Evolutionary conservation across 2,113 vertebrate genomes (phyloP), one percentile per base, ranked within the genome.

Genomic region (human (Homo sapiens)): DNA sequence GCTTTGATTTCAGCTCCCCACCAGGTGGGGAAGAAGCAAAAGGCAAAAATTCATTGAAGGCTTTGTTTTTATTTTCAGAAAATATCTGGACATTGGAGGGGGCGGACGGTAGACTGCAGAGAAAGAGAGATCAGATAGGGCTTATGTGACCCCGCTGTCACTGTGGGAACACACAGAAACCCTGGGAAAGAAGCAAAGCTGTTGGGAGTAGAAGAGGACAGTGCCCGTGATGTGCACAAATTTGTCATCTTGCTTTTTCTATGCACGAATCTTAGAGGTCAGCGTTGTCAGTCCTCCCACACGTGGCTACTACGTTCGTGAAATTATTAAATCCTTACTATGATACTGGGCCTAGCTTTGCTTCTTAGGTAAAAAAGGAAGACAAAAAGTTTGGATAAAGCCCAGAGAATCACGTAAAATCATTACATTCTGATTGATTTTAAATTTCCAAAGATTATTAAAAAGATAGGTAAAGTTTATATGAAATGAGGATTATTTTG

Each of bases 1-100:
- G 40, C 92, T 97, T 93, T 89, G 93, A 93, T 93, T 92, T 84
- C 55, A n/a, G 68, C 79, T 76, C 84, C 79, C 76, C 35, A 64
- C 83, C 87, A 96, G 92, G 95, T 93, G 94, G 96, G n/a, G 11
- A 93, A 72, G 86, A 66, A 45, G 50, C 68, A 61, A 70, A 68
- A 73, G 35, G 50, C 78, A 72, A 90, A 90, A 72, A 23, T 88
- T 86, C 70, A 48, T 94, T 48, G 92, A 92, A 97, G 17, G 23
- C 45, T 92, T 79, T 87, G 68, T 92, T 92, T 66, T 70, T 23
- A 25, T 96, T 79, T 83, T 52, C 87, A 72, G 79, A 75, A 50
- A 48, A 1, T 27, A 32, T 43, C 79, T 48, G 84, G 43, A 81
- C 57, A 16, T 32, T 11, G 16, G 32, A 55, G 64, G 48, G 81